These are phyloP conservation scores for Formica aserva DNA, from an alignment of 2,888 invertebrate genomes.

Conservation along the genomic window DNA sequence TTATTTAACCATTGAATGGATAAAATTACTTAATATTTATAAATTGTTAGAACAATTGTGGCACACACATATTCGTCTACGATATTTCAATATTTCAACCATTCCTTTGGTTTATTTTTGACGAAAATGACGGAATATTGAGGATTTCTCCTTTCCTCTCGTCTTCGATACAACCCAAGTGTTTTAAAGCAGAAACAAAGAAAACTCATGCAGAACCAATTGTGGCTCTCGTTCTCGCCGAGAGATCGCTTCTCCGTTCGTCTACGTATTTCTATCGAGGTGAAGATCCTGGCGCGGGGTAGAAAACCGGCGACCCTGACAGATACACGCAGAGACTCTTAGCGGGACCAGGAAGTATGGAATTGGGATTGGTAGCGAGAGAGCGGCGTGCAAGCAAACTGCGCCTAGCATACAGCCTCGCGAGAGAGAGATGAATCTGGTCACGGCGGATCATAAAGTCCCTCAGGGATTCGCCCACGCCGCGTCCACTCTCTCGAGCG, in stretches of 20 bases:
- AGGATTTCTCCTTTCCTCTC: background rate
- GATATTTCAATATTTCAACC: background rate
- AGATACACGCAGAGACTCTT: slow-evolving; percentile 35
- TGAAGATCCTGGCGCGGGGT: background rate
- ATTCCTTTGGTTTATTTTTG: no score
- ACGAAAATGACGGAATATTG: background rate
- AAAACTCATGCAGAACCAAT: slow-evolving; percentile 7
- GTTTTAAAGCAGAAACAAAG: slow-evolving; percentile 6
- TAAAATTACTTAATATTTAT: background rate
- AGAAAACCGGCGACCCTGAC: background rate
- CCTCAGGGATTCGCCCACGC: slow-evolving; percentile 77
- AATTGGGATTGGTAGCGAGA: slow-evolving; percentile 69
- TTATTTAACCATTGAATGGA: background rate
- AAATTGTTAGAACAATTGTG: background rate
- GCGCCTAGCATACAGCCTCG: slow-evolving; percentile 36
- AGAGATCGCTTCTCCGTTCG: background rate
- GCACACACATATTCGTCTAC: background rate
- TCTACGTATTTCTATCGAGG: background rate
- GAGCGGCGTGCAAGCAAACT: slow-evolving; percentile 37
- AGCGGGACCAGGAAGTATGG: slow-evolving; percentile 67
- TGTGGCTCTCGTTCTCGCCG: background rate
- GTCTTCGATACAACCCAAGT: background rate
- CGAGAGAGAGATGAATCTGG: slow-evolving; percentile 81
- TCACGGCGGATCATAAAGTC: slow-evolving; percentile 83
- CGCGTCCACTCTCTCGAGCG: slow-evolving; percentile 65